Evolutionary conservation across 2,113 vertebrate species (phyloP), one percentile per base, ranked within the genome.

Genomic region (Austrofundulus limnaeus): DNA sequence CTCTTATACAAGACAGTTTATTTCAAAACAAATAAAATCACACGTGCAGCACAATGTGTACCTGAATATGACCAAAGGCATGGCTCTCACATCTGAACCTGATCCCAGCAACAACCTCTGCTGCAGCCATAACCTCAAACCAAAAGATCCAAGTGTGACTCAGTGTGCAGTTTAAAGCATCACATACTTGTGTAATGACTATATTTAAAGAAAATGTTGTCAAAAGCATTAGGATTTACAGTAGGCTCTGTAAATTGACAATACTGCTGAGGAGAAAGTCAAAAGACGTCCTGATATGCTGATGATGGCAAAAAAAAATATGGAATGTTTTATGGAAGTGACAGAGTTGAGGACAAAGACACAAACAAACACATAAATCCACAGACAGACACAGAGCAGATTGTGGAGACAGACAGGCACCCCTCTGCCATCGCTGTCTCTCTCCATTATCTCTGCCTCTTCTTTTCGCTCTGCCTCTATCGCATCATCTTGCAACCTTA

Each of bases 291-390:
- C 42, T 49, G 57, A 72, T 67, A 73, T 57, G 64, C 77, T 85
- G 75, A 78, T 83, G 79, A 78, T 70, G 75, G 80, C 69, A 68
- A 31, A 64, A 85, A n/a, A 90, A 85, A 90, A 90, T 90, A 78
- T 90, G 90, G 87, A 88, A 90, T 66, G 75, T 78, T 90, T 92
- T 88, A 91, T 72, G 70, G 89, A 92, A 89, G 90, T 90, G 88
- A 89, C 81, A 87, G 83, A 80, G 88, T 77, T 69, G 54, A 87
- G 65, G 86, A 78, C 59, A 50, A 75, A 82, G 84, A 83, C 85
- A 85, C 85, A 91, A 91, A 92, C 89, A 92, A 91, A 91, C 84
- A 87, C 89, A 91, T 92, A 92, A 93, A 93, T 92, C 88, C 67
- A 55, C 45, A 72, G 71, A 81, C 70, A 89, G 89, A 88, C 87